Conservation (phyloP, 2,113 vertebrate species). For the Oreocharis arfaki region DNA sequence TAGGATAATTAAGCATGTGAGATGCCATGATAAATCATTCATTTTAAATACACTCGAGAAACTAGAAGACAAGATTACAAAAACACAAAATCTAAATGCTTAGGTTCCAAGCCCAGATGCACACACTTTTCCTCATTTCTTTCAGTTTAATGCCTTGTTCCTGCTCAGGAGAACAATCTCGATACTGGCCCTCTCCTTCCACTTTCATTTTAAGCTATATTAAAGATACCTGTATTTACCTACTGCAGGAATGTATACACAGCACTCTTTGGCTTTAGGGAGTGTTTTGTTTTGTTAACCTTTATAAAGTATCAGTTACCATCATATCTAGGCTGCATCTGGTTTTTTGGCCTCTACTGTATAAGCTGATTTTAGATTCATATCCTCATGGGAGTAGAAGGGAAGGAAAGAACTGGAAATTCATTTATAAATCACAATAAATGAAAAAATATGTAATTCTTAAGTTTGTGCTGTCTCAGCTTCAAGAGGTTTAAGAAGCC, state of each 20-base stretch:
- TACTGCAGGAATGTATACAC: conserved; percentile 2
- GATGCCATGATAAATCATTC: not conserved
- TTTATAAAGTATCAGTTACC: conserved; percentile 1
- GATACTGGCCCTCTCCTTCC: not conserved
- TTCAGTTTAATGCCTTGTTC: not conserved
- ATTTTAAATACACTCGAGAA: not conserved
- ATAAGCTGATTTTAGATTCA: not conserved
- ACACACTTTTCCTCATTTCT: not conserved
- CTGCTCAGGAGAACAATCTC: not conserved
- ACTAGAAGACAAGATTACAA: not conserved
- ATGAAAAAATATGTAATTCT: not conserved
- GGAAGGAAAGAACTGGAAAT: not conserved
- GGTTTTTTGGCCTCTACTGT: not conserved
- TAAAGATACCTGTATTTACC: conserved; percentile 28
- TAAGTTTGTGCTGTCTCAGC: not conserved
- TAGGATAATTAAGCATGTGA: not conserved
- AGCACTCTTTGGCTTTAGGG: conserved; percentile 23
- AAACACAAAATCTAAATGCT: not conserved
- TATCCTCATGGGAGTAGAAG: not conserved
- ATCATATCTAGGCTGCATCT: not conserved
- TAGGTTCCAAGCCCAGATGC: not conserved
- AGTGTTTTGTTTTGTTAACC: conserved; percentile 56
- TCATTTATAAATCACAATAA: not conserved
- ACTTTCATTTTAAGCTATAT: not conserved
- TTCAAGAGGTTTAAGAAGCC: not conserved